phyloP scores from a whole-genome alignment of 1,140 invertebrate genomes.

The Phymorhynchus buccinoides region DNA sequence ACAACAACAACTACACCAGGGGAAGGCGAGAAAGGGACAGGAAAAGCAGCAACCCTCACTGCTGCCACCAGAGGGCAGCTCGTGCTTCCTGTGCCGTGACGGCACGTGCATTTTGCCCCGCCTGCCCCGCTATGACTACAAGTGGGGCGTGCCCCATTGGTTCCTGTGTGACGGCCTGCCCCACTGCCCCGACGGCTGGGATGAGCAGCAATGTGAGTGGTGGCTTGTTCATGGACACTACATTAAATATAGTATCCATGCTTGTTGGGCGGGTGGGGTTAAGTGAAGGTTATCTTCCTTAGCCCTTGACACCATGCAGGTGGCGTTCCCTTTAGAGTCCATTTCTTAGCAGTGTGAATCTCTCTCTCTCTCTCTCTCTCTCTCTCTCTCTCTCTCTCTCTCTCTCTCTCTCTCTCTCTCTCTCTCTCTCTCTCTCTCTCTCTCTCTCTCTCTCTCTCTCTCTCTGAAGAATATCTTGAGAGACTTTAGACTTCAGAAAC shows the following conservation, averaged over 20 bases:
- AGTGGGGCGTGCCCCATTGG: slow-evolving; percentile 50
- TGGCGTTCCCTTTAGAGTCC: neutral
- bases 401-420: too few species aligned
- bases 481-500: too few species aligned
- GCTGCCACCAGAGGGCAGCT: slow-evolving; percentile 7
- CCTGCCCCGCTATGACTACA: slow-evolving; percentile 43
- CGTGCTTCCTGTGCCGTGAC: slow-evolving; percentile 54
- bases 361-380: too few species aligned
- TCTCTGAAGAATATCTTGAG: too few species aligned
- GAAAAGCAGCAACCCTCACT: neutral
- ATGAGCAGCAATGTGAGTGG: slow-evolving; percentile 50
- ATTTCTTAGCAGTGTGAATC: slow-evolving; percentile 1
- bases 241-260: neutral
- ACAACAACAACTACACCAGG: neutral
- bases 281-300: neutral
- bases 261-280: neutral
- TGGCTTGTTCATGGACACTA: too few species aligned
- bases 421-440: too few species aligned
- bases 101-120: slow-evolving; percentile 51
- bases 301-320: too few species aligned
- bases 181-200: slow-evolving; percentile 55
- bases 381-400: too few species aligned
- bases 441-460: too few species aligned
- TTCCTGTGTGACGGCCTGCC: slow-evolving; percentile 55
- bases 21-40: neutral